Percentiles rank a stretch among this genome's conserved stretches.
phyloP scores from a whole-genome alignment of 2,888 invertebrate species.

The Lepidocyrtoides sp. region DNA sequence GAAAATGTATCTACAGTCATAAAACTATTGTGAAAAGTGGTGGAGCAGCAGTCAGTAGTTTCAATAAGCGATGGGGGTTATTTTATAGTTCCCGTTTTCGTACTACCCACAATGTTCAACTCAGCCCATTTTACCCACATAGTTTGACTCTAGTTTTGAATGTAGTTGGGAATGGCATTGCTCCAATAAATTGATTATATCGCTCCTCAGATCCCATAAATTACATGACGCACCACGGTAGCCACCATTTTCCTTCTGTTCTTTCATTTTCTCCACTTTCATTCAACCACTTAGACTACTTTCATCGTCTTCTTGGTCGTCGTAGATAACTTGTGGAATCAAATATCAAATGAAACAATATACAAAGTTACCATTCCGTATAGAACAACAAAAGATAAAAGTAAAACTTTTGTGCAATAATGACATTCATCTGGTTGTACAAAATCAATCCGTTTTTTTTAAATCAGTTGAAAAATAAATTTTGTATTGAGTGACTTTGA shows the following conservation, averaged over 20 bases:
- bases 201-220: conserved; percentile 84
- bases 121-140: conserved; percentile 59
- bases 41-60: conserved; percentile 52
- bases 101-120: not conserved
- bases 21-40: conserved; percentile 3
- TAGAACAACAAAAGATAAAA: not conserved
- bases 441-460: too few species aligned
- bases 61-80: not conserved
- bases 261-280: not conserved
- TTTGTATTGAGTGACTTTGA: too few species aligned
- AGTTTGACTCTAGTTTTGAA: conserved; percentile 29
- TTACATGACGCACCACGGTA: conserved; percentile 76
- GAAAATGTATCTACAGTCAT: too few species aligned
- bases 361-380: not conserved
- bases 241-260: conserved; percentile 51
- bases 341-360: not conserved
- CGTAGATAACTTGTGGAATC: not conserved
- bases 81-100: too few species aligned
- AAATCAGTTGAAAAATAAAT: too few species aligned
- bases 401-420: not conserved
- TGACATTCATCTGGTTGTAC: not conserved
- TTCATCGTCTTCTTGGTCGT: not conserved
- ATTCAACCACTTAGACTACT: not conserved
- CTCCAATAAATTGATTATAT: conserved; percentile 85
- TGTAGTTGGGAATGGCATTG: conserved; percentile 81